A percentile compares a stretch with the other conserved stretches of the same genome.
Evolutionary conservation across 2,888 invertebrate species (phyloP).

Genomic region (Tipula helvola): DNA sequence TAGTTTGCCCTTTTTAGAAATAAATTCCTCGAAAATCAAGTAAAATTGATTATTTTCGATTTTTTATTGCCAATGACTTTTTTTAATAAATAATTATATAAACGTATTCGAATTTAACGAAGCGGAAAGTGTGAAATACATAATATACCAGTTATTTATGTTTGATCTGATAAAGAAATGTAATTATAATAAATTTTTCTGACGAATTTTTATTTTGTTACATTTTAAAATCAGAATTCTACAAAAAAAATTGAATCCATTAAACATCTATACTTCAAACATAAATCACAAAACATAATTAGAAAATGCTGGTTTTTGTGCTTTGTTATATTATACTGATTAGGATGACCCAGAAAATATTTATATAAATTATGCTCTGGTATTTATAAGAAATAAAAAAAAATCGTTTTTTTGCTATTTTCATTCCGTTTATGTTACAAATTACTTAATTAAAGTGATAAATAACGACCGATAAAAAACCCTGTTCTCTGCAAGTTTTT

Average conservation of each 20-base stretch:
- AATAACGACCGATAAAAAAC: not conserved
- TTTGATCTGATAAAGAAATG: too few species aligned
- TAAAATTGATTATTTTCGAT: too few species aligned
- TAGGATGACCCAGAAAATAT: not conserved
- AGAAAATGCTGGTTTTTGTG: not conserved
- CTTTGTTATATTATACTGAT: not conserved
- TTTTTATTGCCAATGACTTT: too few species aligned
- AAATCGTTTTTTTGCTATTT: not conserved
- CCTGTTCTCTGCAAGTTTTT: not conserved
- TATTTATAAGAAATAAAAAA: not conserved
- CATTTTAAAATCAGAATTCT: not conserved
- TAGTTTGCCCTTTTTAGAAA: too few species aligned
- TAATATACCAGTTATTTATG: too few species aligned
- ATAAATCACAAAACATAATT: not conserved
- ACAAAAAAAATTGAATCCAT: not conserved
- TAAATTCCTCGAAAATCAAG: too few species aligned
- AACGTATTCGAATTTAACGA: too few species aligned
- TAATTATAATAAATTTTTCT: not conserved
- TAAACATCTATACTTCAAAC: not conserved
- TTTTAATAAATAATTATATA: too few species aligned
- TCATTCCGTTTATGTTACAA: not conserved
- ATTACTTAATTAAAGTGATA: not conserved
- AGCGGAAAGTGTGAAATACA: too few species aligned
- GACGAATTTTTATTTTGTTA: not conserved
- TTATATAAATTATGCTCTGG: not conserved